Evolutionary conservation across 2,113 vertebrate species (phyloP).

Genomic region (Agapornis roseicollis): DNA sequence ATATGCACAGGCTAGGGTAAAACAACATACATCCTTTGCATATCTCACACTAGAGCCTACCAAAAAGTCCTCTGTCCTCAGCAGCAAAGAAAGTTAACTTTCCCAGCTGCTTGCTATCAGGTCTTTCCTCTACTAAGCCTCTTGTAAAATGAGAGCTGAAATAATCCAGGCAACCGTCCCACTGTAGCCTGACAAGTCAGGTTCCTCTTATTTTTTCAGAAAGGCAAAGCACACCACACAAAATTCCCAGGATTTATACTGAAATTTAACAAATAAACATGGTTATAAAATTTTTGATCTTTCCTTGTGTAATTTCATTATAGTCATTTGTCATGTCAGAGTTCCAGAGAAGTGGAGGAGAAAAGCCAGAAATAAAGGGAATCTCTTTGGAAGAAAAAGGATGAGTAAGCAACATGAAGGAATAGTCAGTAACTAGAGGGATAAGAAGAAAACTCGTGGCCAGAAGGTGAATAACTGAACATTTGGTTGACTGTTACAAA

Average conservation of each 20-base stretch:
- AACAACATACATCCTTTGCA: not conserved
- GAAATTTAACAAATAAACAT: not conserved
- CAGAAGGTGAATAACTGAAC: not conserved
- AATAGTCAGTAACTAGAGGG: not conserved
- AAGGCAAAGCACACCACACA: fast-evolving
- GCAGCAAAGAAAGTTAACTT: not conserved
- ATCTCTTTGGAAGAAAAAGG: not conserved
- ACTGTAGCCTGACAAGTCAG: not conserved
- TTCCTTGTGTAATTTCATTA: not conserved
- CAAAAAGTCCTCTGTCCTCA: not conserved
- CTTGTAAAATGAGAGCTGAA: not conserved
- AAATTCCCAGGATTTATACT: not conserved
- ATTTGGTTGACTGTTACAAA: not conserved
- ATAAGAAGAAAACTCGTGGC: not conserved
- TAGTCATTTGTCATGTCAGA: not conserved
- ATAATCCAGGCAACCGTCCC: not conserved
- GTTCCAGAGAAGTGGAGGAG: not conserved
- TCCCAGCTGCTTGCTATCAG: not conserved
- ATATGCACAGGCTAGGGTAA: not conserved
- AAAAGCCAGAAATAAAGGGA: not conserved
- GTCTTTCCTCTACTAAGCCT: not conserved
- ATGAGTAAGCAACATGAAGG: not conserved
- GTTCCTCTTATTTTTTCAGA: not conserved
- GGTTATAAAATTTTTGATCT: not conserved
- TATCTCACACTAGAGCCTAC: not conserved